These are phyloP conservation scores for Plumapathes pennacea DNA, from an alignment of 92 coral and sea anemone species.

Conservation along the genomic window DNA sequence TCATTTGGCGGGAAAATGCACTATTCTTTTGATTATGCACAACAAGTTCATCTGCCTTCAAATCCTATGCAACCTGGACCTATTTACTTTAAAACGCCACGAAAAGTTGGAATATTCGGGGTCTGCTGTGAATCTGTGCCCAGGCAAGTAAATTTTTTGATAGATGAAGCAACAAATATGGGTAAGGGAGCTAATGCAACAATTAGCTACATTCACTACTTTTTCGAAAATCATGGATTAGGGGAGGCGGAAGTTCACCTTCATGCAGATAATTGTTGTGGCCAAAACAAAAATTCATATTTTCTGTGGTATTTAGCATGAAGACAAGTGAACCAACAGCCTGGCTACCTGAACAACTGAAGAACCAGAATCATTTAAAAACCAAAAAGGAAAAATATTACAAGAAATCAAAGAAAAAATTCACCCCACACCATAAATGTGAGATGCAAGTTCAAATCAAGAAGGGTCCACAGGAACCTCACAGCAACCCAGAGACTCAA, in stretches of 20 bases:
- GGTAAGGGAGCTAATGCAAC: conserved; percentile 35
- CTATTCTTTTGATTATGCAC: conserved; percentile 54
- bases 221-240: conserved; percentile 22
- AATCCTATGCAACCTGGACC: conserved; percentile 60
- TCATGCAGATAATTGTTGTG: conserved; percentile 25
- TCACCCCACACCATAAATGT: too few species aligned
- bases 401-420: too few species aligned
- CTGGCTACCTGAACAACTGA: too few species aligned
- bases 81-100: conserved; percentile 36
- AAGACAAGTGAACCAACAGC: conserved; percentile 4
- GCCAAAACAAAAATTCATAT: conserved; percentile 29
- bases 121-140: conserved; percentile 35
- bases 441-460: too few species aligned
- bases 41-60: conserved; percentile 39
- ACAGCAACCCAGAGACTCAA: too few species aligned
- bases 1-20: conserved; percentile 24
- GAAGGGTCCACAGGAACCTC: too few species aligned
- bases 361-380: too few species aligned
- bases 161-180: conserved; percentile 18
- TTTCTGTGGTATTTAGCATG: conserved; percentile 39
- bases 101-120: conserved; percentile 48
- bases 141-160: conserved; percentile 28
- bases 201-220: conserved; percentile 25
- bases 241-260: conserved; percentile 34
- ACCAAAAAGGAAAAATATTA: too few species aligned